Evolutionary conservation across 2,797 vertebrate species (phyloP).

Genomic region (Rhinoraja longicauda): DNA sequence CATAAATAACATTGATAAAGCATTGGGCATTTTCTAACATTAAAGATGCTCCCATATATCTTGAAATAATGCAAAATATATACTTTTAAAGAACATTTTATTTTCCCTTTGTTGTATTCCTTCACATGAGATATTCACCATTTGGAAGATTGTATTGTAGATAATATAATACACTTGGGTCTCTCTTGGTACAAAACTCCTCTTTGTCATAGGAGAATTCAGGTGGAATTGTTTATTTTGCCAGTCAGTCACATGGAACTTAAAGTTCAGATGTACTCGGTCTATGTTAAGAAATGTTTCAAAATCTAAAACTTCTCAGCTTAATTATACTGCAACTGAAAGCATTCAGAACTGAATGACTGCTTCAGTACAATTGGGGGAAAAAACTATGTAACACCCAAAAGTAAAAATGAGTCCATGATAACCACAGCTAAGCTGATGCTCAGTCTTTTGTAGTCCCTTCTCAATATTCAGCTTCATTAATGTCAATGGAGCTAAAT

Average conservation of each 20-base stretch:
- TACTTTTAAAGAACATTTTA: not conserved
- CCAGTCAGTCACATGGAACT: not conserved
- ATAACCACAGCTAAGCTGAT: no score
- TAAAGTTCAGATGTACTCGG: not conserved
- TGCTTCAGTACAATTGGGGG: not conserved
- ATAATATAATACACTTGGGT: not conserved
- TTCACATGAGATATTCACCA: not conserved
- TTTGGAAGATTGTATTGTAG: not conserved
- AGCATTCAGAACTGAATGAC: not conserved
- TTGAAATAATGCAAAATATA: not conserved
- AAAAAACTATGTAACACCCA: not conserved
- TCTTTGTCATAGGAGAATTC: not conserved
- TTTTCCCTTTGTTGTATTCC: not conserved
- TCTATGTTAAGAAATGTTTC: not conserved
- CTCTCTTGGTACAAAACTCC: no score
- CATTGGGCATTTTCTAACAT: not conserved
- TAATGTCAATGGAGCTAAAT: no score
- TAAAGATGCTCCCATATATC: not conserved
- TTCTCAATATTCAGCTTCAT: no score
- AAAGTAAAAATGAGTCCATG: no score
- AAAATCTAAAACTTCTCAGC: not conserved
- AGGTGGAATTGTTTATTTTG: not conserved
- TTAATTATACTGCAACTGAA: not conserved
- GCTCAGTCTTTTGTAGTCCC: no score
- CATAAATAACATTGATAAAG: not conserved